phyloP scores from a whole-genome alignment of 1,140 invertebrate genomes.

The Drosophila trapezifrons region DNA sequence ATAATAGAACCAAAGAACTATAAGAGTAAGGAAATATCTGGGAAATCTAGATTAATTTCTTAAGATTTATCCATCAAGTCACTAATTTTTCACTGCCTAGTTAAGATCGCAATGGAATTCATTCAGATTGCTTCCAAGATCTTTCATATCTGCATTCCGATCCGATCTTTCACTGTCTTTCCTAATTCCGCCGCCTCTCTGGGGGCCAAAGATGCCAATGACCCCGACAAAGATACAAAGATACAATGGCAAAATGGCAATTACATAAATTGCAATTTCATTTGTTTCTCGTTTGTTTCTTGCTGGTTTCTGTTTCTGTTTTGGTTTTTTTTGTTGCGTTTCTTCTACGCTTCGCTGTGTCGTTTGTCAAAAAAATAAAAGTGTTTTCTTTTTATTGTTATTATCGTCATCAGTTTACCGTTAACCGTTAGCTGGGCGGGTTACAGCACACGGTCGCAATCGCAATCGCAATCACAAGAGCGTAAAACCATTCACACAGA shows the following conservation, averaged over 20 bases:
- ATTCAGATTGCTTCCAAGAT: no score
- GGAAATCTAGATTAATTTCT: neutral
- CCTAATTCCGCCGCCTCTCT: neutral
- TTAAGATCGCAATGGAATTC: no score
- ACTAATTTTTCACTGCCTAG: neutral
- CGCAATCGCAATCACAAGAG: conserved; percentile 34
- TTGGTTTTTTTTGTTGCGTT: conserved; percentile 3
- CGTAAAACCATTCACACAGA: conserved; percentile 32
- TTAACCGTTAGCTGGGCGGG: conserved; percentile 65
- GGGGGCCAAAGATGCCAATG: conserved; percentile 20
- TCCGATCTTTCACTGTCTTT: neutral
- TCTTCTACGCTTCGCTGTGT: conserved; percentile 44
- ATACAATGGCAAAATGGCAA: conserved; percentile 33
- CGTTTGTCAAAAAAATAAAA: conserved; percentile 43
- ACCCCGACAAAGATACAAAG: conserved; percentile 19
- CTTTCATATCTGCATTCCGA: conserved; percentile 26
- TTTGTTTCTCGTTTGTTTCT: conserved; percentile 50
- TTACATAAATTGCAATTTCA: conserved; percentile 80
- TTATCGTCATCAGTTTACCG: conserved; percentile 57
- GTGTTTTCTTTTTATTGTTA: conserved; percentile 38
- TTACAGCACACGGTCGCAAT: conserved; percentile 55
- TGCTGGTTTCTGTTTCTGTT: conserved; percentile 5
- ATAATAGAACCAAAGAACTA: neutral
- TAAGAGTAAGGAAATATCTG: no score
- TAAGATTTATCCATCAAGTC: neutral